Base-by-base conservation (phyloP, 1,140 invertebrate species). In the Oryctes rhinoceros region DNA sequence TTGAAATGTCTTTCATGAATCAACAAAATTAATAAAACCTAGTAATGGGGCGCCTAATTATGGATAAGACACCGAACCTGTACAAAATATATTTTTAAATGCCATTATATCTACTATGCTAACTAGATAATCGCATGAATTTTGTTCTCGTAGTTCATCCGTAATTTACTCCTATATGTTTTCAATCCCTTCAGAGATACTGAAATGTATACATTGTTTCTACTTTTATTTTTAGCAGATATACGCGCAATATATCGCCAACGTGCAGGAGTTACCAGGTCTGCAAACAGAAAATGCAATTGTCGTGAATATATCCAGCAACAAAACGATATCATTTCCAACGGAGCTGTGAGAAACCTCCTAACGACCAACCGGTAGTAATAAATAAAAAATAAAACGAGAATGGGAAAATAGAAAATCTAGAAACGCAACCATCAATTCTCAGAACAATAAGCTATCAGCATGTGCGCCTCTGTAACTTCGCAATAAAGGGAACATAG, bases 381-480 rank as follows among this genome's bases (percentile, higher is more conserved):
- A 71, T 71, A 71, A 71, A 71, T 24, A 71, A 35, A 71, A 71
- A 71, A 71, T 7, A 20, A 71, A 71, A 37, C 20, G 13, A 20
- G 65, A 71, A 71, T 35, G 13, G 62, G 24, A 71, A 71, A 71
- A 71, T 35, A 37, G 65, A 24, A 71, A 71, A 71, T 10, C 65
- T 13, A 35, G 65, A 30, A 37, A 71, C 65, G 24, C 9, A 35
- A 30, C 7, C 65, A 71, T 71, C 65, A 71, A 71, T 71, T 35
- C 65, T 71, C 65, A 15, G 11, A 71, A 71, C 65, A 71, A 71
- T 71, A 71, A 71, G 20, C 18, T 71, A 71, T 71, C 65, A 71
- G 24, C 65, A 71, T 35, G 65, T 71, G 65, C 65, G 65, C 11
- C 24, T 18, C 65, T 71, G 65, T 24, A 71, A 37, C 65, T 24